Base-by-base conservation (phyloP, 2,113 vertebrate genomes). In the Poeciliopsis turrubarensis region DNA sequence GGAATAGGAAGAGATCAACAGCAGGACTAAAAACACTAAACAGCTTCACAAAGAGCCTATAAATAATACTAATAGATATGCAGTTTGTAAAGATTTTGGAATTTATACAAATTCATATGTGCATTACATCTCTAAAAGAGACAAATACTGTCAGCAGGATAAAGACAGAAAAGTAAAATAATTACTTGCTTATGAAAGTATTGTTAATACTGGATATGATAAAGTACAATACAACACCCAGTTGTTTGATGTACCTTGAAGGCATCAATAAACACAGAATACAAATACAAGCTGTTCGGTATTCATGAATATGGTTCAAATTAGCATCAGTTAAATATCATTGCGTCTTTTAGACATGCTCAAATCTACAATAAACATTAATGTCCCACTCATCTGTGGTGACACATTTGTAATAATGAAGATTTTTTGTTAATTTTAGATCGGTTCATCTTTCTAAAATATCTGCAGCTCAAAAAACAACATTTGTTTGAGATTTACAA, bases 11-110 rank as follows among this genome's bases (percentile, higher is more conserved):
- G 31, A 84, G 84, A 86, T 81, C 70, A 82, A 72, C 44, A 78
- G 79, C 81, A 82, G 84, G 78, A 85, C 86, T 78, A 74, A 87
- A 82, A 89, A 79, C 75, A 87, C 66, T 77, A 67, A 82, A 84
- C 81, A 82, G 84, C 87, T 86, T 80, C 86, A 88, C 87, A 91
- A 69, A 87, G 82, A 61, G 14, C 81, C 78, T 84, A 79, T 64
- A 78, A 87, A 87, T 57, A 77, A 85, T 72, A 63, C 68, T 75
- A 68, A 87, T 67, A 73, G 68, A 41, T 30, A 77, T 77, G 72
- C 60, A 44, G 69, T 68, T 86, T 84, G 77, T 68, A 80, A 87
- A 87, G 72, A 60, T 60, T 72, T 27, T 60, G 60, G 54, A 60
- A 73, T 78, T 81, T 73, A 63, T 78, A 84, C 64, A 87, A 86